Base-by-base conservation (phyloP, 2,113 vertebrate species). In the Notarius quadriscutis region DNA sequence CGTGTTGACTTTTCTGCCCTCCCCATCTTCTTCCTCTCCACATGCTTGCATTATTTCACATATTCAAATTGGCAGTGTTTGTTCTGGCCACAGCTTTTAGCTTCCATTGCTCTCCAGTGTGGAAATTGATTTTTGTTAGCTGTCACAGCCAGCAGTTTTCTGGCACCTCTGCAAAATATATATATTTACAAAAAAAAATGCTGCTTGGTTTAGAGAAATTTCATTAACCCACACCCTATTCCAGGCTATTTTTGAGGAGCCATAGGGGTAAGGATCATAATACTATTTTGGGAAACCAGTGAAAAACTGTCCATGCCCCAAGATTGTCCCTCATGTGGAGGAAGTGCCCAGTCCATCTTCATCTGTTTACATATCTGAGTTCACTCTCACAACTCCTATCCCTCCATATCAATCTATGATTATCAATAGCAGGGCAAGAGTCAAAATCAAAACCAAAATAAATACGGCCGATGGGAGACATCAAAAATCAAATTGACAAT, bases 51-150 rank as follows among this genome's bases (percentile, higher is more conserved):
- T 87, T 91, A 88, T 91, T 91, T 91, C 87, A 80, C 89, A 92
- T 89, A 92, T 92, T 93, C 86, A 89, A 92, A 91, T 93, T 91
- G 87, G 75, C 51, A 86, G 34, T 90, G 91, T 92, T 91, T 93
- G 90, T 92, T 90, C 91, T 90, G 89, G 89, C 91, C 86, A 72
- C 84, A 85, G 87, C 87, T 91, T 88, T 92, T 91, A 88, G 89
- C 89, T 91, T 60, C 71, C 86, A 85, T 92, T 91, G 84, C 90
- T 91, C 90, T 91, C 88, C 81, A 84, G 87, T 91, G 90, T 91
- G 90, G 86, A 92, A 93, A 93, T 93, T 89, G 90, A 92, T 92
- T 93, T 91, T 89, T 90, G 92, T 92, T 90, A 93, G 92, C 90
- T 93, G 91, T 93, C 92, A 93, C 92, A 92, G 89, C 88, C 85